phyloP scores from a whole-genome alignment of 2,113 vertebrate genomes.

The Sebastes fasciatus region DNA sequence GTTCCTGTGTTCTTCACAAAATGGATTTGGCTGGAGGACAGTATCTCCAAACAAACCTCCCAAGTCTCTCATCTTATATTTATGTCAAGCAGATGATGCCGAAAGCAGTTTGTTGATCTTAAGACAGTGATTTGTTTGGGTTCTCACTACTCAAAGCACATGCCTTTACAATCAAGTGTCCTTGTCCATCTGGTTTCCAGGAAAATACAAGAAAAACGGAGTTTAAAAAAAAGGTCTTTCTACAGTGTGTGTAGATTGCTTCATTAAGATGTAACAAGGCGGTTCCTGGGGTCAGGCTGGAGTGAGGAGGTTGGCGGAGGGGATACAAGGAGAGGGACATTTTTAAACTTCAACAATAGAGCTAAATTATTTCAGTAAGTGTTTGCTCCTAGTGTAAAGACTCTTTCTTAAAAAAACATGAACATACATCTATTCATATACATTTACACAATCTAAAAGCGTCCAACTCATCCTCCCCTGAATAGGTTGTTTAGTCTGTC shows the following conservation, averaged over 20 bases:
- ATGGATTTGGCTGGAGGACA: conserved; percentile 28
- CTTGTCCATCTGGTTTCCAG: conserved; percentile 49
- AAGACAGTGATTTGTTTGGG: conserved; percentile 46
- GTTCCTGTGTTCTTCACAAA: conserved; percentile 15
- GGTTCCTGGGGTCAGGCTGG: conserved; percentile 53
- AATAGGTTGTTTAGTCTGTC: conserved; percentile 94
- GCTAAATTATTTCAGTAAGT: conserved; percentile 61
- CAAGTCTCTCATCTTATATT: conserved; percentile 22
- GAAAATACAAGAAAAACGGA: conserved; percentile 45
- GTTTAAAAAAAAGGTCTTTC: conserved; percentile 23
- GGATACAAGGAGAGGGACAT: conserved; percentile 13
- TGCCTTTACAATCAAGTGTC: conserved; percentile 70
- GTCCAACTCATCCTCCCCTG: conserved; percentile 89
- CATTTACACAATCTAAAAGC: conserved; percentile 65
- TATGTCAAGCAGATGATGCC: conserved; percentile 51
- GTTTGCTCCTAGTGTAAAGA: conserved; percentile 72
- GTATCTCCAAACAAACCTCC: conserved; percentile 23
- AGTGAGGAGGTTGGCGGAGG: conserved; percentile 33
- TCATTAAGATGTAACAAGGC: conserved; percentile 60
- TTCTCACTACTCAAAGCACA: conserved; percentile 43
- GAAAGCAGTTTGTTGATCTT: conserved; percentile 45
- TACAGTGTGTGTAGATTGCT: conserved; percentile 48
- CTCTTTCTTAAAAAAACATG: conserved; percentile 73
- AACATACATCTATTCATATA: conserved; percentile 78
- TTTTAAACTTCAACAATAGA: conserved; percentile 67